Evolutionary conservation across 2,113 vertebrate genomes (phyloP), one percentile per base, ranked within the genome.

Genomic region (Sclerurus mexicanus): DNA sequence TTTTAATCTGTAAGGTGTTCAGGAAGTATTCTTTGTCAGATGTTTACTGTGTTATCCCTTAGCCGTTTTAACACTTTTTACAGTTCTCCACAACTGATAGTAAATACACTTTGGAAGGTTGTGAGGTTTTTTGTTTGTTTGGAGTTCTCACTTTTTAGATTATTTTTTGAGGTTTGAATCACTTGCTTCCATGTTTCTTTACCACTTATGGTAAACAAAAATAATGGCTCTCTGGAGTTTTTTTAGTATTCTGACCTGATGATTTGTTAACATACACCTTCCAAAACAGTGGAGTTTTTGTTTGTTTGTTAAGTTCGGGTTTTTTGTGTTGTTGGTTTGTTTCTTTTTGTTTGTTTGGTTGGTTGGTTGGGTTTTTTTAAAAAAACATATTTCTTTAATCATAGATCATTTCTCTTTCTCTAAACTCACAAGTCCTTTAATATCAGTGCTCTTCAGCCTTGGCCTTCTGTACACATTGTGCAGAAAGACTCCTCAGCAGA

Each of bases 11-110:
- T 84, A 84, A 88, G 52, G 75, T 72, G 30, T 73, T 81, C 23
- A 47, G 55, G 46, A 62, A 27, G 20, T 56, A 52, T 55, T 46
- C 35, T 78, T 40, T 87, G 31, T n/a, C 73, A 78, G 17, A n/a
- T 64, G 27, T 92, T 93, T 92, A 39, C 14, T 78, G 23, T 63
- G 46, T 86, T 73, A 90, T 73, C 33, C 55, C 92, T 88, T 84
- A 90, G 68, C 27, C 21, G 71, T 62, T 76, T 83, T 88, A 94
- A 90, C 76, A 78, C 64, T 73, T 88, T n/a, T 59, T 62, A 20
- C 62, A 27, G 60, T 31, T 42, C 71, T 42, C 42, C 21, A 47
- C 33, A 49, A 27, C 12, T 63, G 46, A 20, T 24, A 22, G 44
- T 33, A 86, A 93, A 53, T 64, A 40, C 16, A 33, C 2, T 2